These are phyloP conservation scores for Sthenelais limicola DNA, from an alignment of 2,888 invertebrate species.

Conservation along the genomic window DNA sequence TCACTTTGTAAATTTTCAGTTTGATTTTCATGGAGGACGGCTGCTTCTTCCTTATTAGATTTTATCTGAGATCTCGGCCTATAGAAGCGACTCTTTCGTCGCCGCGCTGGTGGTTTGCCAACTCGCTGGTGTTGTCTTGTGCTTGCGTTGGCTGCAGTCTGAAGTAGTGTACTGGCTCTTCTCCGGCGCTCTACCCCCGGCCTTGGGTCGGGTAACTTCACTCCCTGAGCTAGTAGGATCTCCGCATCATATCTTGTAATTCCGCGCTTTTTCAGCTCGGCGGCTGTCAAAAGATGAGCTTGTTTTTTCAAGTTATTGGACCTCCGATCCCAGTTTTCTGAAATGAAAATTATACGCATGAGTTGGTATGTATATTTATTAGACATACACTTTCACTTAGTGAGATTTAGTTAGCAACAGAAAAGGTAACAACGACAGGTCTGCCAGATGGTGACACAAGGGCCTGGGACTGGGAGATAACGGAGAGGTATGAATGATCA, in stretches of 20 bases:
- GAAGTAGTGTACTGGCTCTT: neutral
- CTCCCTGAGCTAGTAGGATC: conserved; percentile 67
- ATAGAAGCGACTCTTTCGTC: neutral
- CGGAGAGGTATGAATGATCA: no score
- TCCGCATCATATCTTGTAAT: conserved; percentile 71
- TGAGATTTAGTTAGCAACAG: no score
- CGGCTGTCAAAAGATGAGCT: conserved; percentile 64
- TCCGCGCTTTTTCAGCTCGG: conserved; percentile 66
- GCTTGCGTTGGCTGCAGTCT: neutral
- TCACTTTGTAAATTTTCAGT: conserved; percentile 4
- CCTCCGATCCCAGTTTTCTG: conserved; percentile 67
- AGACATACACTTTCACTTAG: no score
- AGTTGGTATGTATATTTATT: no score
- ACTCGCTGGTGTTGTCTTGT: neutral
- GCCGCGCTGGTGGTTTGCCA: neutral
- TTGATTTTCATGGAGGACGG: conserved; percentile 21
- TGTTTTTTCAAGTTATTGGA: conserved; percentile 66
- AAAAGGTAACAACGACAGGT: no score
- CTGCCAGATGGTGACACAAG: no score
- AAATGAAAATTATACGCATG: no score
- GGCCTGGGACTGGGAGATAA: no score
- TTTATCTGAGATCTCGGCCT: neutral
- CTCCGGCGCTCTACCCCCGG: conserved; percentile 14
- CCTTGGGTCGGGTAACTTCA: conserved; percentile 62
- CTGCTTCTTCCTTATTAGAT: neutral